Evolutionary conservation across 2,888 invertebrate genomes (phyloP), one percentile per base, ranked within the genome.

Genomic region (Laothoe populi): DNA sequence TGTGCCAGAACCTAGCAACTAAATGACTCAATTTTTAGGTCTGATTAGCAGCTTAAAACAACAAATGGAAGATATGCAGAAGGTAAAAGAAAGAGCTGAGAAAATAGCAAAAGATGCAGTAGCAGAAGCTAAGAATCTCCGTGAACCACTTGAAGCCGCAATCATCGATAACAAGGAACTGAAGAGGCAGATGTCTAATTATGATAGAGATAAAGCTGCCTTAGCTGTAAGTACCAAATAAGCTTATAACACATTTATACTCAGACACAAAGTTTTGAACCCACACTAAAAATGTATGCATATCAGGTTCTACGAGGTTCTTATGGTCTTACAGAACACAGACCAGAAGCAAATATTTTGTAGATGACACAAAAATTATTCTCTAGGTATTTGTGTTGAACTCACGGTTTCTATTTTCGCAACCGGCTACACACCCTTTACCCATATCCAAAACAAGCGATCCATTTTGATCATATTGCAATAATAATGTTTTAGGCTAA

Each of bases 41-140:
- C 91, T 99, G 1, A 98, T 99, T 64, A 96, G 96, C 80, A 97
- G 97, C 71, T 91, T 99, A 40, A 99, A 98, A 92, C 95, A 76
- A 31, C 90, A 93, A 73, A 91, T 92, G 94, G 96, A 97, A 75
- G 96, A 96, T 78, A 95, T 97, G 94, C 96, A 96, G 77, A 94
- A 95, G 61, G 88, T 96, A 59, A 95, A 96, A 74, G 96, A 95
- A 74, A 95, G 97, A 70, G 96, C 98, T 21, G 97, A 98, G 78
- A 94, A 97, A 70, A 78, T 91, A 42, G 93, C 94, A 0, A 86
- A 90, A 35, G 96, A 97, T 77, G 93, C 96, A 0, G 93, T 94
- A 0, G 90, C 91, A 0, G 97, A 98, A 81, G 96, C 97, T 67
- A 96, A 96, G 75, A 94, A 94, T 66, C 90, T 98, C 11, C 91